Evolutionary conservation across 2,113 vertebrate genomes (phyloP), one percentile per base, ranked within the genome.

Genomic region (Dasyornis broadbenti): DNA sequence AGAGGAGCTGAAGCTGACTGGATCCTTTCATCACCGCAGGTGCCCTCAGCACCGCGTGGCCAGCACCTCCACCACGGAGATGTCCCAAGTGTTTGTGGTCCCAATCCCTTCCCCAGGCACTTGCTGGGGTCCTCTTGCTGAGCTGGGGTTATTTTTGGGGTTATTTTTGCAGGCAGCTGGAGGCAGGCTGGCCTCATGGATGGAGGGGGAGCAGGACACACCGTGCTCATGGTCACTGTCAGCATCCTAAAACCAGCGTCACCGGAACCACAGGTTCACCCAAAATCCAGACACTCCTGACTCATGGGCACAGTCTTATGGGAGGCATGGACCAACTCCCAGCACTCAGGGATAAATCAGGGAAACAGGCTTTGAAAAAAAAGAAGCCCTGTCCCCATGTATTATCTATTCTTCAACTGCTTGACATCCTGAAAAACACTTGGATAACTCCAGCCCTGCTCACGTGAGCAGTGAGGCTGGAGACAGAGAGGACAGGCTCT

Each of bases 241-340:
- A 47, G 35, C 27, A 53, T 0, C 0, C 49, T 20, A 42, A 83
- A 83, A 73, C 13, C 4, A 6, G 37, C 9, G 4, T 5, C 37
- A 11, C 61, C 20, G 27, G 28, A 45, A 33, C 13, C 68, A 30
- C 21, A 27, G 50, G 42, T 60, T 77, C n/a, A 81, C 6, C 31
- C 63, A n/a, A 71, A 90, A 63, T 21, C 42, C 69, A 57, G 14
- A n/a, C 16, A 70, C 7, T 7, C 69, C 53, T 28, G 40, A 52
- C 20, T 72, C 22, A 15, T 2, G 3, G 30, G 2, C 26, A 52
- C 4, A 40, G 27, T 9, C 27, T 26, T 26, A 27, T 0, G 0
- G 45, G 23, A 45, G 28, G 63, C 39, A 26, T 0, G 2, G 45
- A 57, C 20, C 24, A 33, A 22, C 20, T 57, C 56, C 13, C 10